phyloP scores from a whole-genome alignment of 1,140 invertebrate genomes.

The Diorhabda elongata region DNA sequence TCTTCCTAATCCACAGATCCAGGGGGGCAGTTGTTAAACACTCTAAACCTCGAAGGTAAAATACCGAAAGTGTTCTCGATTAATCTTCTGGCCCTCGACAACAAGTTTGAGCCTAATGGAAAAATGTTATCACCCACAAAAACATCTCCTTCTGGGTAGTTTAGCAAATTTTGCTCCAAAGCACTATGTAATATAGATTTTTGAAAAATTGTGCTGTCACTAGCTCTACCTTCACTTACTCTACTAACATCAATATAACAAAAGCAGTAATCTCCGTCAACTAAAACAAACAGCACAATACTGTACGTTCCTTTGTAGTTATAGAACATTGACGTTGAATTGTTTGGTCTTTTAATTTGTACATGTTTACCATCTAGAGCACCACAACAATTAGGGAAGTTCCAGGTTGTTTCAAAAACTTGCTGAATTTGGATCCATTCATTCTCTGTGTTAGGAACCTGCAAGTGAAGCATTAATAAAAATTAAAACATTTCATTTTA shows the following conservation, averaged over 20 bases:
- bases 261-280: constrained; percentile 40
- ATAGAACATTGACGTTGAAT: constrained; percentile 43
- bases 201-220: constrained; percentile 17
- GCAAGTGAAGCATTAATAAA: constrained; percentile 6
- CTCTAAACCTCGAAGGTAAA: too few relatives aligned
- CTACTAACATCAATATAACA: constrained; percentile 44
- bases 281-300: constrained; percentile 34
- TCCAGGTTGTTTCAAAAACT: constrained; percentile 36
- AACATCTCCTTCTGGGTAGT: constrained; percentile 11
- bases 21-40: too few relatives aligned
- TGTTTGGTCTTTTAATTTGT: constrained; percentile 37
- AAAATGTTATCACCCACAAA: constrained; percentile 16
- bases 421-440: constrained; percentile 33
- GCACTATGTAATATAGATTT: constrained; percentile 10
- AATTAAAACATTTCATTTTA: not conserved
- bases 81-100: not conserved
- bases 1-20: too few relatives aligned
- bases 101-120: constrained; percentile 11
- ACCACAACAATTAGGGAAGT: constrained; percentile 46
- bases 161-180: constrained; percentile 18
- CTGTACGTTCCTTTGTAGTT: constrained; percentile 46
- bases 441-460: constrained; percentile 11
- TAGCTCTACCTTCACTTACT: constrained; percentile 20
- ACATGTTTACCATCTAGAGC: constrained; percentile 48
- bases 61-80: too few relatives aligned